Base-by-base conservation (phyloP, 2,113 vertebrate genomes). In the Scomber colias region DNA sequence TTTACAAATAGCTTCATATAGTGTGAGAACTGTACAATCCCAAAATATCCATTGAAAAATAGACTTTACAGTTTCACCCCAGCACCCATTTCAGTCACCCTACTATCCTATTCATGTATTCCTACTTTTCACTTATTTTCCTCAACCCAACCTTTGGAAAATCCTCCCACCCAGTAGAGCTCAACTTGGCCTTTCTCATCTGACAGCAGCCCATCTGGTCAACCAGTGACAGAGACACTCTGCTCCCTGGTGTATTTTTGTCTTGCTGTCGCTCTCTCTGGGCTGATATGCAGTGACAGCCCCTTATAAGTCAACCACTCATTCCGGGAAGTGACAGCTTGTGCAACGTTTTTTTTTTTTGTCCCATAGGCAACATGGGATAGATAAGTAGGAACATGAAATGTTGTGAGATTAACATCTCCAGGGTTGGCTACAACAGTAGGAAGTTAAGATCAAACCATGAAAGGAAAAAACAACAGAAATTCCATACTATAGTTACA, bases 221-320 rank as follows among this genome's bases (percentile, higher is more conserved):
- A 48, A 79, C 73, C 64, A 68, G 68, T 27, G 75, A 77, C 60
- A 49, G 67, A 49, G 77, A 75, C 82, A 67, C 82, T 60, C 48
- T 0, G 56, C 75, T 87, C 90, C 82, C 83, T 62, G 79, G 89
- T 88, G 91, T 95, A 95, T 95, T 94, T 93, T 89, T 85, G 89
- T 92, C 92, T 31, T 49, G 8, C 72, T 60, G 55, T 63, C 17
- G 46, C 44, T 48, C 86, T 53, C 79, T 11, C 40, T 3, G 15
- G n/a, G 21, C 81, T 81, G 85, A 89, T 76, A 90, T 40, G 75
- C 84, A 59, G 75, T 19, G 75, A 60, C 87, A 84, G 65, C 89
- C 79, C 91, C 92, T 86, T 92, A 93, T 92, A 95, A 91, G 89
- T 91, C 92, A 87, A 74, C 16, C 46, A 59, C 54, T 89, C 83